These are phyloP conservation scores for Drosophila sulfurigaster DNA, from an alignment of 1,140 invertebrate species.

Conservation along the genomic window DNA sequence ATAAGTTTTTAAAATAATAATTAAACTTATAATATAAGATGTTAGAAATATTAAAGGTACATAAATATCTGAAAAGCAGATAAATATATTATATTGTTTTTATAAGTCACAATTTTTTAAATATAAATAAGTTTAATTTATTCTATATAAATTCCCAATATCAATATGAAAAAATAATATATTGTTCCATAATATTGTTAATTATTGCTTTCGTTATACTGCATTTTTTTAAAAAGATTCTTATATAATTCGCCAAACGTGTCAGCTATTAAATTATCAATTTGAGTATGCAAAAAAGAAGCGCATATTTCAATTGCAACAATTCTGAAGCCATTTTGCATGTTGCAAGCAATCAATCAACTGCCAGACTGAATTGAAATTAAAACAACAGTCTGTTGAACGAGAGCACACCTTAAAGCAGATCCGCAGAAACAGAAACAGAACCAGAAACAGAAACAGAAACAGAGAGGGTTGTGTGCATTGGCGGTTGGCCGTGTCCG, in stretches of 20 bases:
- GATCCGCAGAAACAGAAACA: neutral
- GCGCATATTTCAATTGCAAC: neutral
- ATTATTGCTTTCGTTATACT: too few species aligned
- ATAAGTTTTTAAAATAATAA: too few species aligned
- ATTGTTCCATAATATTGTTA: too few species aligned
- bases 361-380: conserved; percentile 21
- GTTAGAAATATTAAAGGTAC: too few species aligned
- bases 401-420: conserved; percentile 13
- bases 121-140: too few species aligned
- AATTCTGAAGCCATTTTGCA: neutral
- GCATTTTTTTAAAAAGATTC: too few species aligned
- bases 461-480: conserved; percentile 8
- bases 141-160: too few species aligned
- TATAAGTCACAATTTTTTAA: too few species aligned
- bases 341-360: conserved; percentile 18
- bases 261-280: neutral
- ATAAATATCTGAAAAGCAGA: too few species aligned
- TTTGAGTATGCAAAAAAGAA: neutral
- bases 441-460: neutral
- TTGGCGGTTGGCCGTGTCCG: conserved; percentile 34
- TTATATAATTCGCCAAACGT: neutral
- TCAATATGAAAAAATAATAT: too few species aligned
- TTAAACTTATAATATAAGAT: too few species aligned
- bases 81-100: too few species aligned
- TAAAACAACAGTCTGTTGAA: conserved; percentile 18